Percentiles rank a stretch among this genome's conserved stretches.
Evolutionary conservation across 2,113 vertebrate species (phyloP).

Genomic region (Rafetus swinhoei): DNA sequence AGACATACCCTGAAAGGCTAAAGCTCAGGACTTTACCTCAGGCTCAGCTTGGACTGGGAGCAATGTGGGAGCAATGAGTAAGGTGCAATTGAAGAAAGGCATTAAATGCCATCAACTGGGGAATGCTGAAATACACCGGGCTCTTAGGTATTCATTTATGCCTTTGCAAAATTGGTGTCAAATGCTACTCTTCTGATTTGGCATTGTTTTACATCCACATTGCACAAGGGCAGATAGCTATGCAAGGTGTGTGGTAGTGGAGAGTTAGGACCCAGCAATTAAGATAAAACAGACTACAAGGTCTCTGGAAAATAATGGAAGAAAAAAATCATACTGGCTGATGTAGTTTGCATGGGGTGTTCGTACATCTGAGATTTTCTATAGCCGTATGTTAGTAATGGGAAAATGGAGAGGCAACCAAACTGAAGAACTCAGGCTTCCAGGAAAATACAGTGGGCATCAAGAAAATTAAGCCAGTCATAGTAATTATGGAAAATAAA

Average conservation of each 20-base stretch:
- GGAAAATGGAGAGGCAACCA: neutral
- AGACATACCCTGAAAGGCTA: neutral
- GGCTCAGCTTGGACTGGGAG: neutral
- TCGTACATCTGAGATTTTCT: neutral
- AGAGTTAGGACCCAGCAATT: neutral
- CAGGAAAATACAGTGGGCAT: neutral
- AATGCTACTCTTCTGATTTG: neutral
- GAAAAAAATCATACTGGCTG: neutral
- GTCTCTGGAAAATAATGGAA: neutral
- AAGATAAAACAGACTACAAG: neutral
- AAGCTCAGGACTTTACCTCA: neutral
- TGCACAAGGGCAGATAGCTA: neutral
- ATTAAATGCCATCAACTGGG: neutral
- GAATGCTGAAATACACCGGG: neutral
- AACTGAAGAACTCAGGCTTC: neutral
- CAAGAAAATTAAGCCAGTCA: neutral
- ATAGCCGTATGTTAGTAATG: neutral
- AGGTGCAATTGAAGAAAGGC: neutral
- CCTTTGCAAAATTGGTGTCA: neutral
- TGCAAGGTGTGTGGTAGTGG: neutral
- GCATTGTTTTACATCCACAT: neutral
- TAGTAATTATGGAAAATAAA: neutral
- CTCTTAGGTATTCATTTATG: neutral
- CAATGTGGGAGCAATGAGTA: neutral
- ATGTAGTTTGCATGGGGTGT: neutral